A percentile compares a stretch with the other conserved stretches of the same genome.
phyloP scores from a whole-genome alignment of 2,113 vertebrate species.

The Prochilodus magdalenae region DNA sequence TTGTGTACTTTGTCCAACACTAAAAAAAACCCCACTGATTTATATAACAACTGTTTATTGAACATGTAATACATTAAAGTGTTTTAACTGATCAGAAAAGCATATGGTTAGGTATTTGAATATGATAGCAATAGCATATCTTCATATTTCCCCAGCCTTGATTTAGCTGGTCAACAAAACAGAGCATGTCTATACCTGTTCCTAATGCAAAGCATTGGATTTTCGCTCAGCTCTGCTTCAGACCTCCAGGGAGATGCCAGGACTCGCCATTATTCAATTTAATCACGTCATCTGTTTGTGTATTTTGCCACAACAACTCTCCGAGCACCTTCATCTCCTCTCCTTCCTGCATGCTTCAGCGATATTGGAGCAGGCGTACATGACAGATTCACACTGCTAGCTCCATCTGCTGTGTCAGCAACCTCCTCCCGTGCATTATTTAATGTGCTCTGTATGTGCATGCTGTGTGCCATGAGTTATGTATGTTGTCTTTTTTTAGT shows the following conservation, averaged over 20 bases:
- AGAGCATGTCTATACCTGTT: neutral
- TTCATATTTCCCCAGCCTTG: neutral
- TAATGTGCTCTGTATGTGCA: constrained; percentile 30
- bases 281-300: constrained; percentile 22
- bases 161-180: neutral
- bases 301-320: constrained; percentile 18
- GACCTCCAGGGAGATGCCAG: neutral
- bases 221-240: neutral
- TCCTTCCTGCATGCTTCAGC: constrained; percentile 59
- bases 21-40: no score
- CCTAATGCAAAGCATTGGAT: neutral
- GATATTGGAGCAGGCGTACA: constrained; percentile 49
- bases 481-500: constrained; percentile 45
- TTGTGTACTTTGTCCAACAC: no score
- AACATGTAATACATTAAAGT: no score
- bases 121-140: neutral
- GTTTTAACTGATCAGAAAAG: no score
- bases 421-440: constrained; percentile 54
- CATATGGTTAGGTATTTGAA: neutral
- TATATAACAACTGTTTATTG: no score
- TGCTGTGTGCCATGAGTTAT: constrained; percentile 55
- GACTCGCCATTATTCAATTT: constrained; percentile 22
- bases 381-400: constrained; percentile 63
- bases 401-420: constrained; percentile 69
- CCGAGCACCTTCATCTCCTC: neutral